phyloP scores from a whole-genome alignment of 2,888 invertebrate genomes.

The Tipula vernalis region DNA sequence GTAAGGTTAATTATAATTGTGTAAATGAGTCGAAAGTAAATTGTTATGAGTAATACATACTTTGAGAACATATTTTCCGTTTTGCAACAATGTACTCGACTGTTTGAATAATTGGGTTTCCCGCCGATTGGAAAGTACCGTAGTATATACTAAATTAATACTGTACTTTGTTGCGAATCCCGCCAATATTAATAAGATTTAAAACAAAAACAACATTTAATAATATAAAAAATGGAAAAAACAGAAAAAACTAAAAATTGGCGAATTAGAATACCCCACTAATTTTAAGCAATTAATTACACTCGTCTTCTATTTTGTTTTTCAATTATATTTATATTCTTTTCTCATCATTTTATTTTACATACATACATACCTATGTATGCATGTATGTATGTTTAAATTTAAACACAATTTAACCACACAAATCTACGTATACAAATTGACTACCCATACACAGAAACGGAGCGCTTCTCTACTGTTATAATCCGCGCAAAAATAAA shows the following conservation, averaged over 20 bases:
- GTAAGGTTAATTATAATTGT: neutral
- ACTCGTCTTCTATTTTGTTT: neutral
- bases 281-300: neutral
- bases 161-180: neutral
- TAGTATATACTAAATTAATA: neutral
- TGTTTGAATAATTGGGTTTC: neutral
- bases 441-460: neutral
- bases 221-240: neutral
- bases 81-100: neutral
- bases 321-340: neutral
- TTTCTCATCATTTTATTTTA: neutral
- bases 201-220: neutral
- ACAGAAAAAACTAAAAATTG: neutral
- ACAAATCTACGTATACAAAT: neutral
- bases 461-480: neutral
- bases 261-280: neutral
- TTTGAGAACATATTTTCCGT: neutral
- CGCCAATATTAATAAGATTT: neutral
- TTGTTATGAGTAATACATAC: neutral
- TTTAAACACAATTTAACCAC: neutral
- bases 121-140: neutral
- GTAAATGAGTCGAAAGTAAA: neutral
- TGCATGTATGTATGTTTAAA: too few relatives aligned
- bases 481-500: conserved; percentile 1
- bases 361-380: neutral